These are phyloP conservation scores for Dryococelus australis DNA, from an alignment of 2,888 invertebrate genomes.

Conservation along the genomic window DNA sequence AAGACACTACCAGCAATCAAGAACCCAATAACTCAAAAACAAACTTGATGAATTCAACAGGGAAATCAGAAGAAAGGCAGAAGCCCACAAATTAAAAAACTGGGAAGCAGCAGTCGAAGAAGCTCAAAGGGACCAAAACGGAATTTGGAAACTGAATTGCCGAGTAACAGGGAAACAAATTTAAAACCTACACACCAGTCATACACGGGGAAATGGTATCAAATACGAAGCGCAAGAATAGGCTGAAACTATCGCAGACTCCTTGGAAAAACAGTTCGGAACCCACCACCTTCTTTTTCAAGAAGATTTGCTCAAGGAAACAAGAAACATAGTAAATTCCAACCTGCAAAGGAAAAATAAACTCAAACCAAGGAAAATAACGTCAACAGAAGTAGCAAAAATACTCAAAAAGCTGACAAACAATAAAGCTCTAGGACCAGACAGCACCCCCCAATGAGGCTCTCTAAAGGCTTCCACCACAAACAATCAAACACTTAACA, in stretches of 20 bases:
- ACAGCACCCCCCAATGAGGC: background rate
- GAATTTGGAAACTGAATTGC: too few species aligned
- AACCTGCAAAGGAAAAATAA: background rate
- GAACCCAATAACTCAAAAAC: too few species aligned
- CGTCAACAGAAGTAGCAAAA: background rate
- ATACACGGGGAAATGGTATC: too few species aligned
- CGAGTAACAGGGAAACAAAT: too few species aligned
- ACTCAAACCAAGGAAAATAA: background rate
- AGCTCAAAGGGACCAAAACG: too few species aligned
- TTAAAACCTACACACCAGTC: too few species aligned
- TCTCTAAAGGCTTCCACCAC: background rate
- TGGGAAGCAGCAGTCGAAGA: too few species aligned
- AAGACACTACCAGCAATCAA: too few species aligned
- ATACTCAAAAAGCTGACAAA: background rate
- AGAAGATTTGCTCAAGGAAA: background rate
- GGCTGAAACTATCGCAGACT: background rate
- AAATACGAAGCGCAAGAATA: background rate
- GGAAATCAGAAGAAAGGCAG: too few species aligned
- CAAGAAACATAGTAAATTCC: background rate
- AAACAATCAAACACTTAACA: background rate
- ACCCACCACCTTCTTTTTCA: too few species aligned
- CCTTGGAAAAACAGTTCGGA: background rate
- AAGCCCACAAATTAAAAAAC: too few species aligned
- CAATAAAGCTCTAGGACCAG: background rate
- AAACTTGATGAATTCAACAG: too few species aligned